phyloP scores from a whole-genome alignment of 2,113 vertebrate species.

The Sander vitreus region DNA sequence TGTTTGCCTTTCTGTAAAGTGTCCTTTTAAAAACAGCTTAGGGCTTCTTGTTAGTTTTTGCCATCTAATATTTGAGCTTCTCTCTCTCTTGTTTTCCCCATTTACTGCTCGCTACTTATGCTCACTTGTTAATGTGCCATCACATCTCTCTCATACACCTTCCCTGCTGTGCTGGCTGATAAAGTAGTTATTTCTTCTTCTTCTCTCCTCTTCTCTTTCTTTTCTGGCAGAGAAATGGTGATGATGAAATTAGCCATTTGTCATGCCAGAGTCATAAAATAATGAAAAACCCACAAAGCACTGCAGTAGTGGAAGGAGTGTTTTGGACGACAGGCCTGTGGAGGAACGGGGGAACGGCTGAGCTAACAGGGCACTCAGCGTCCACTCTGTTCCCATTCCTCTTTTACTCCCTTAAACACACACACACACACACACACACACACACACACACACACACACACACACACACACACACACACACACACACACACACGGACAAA shows the following conservation, averaged over 20 bases:
- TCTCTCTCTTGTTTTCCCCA: background rate
- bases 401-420: constrained; percentile 38
- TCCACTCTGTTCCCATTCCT: constrained; percentile 18
- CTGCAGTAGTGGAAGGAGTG: constrained; percentile 16
- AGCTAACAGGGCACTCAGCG: constrained; percentile 30
- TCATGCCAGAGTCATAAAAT: constrained; percentile 48
- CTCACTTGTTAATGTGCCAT: constrained; percentile 23
- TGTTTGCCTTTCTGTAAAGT: constrained; percentile 22
- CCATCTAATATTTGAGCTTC: constrained; percentile 2
- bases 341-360: constrained; percentile 11
- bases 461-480: constrained; percentile 26
- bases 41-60: constrained; percentile 30
- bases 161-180: constrained; percentile 30
- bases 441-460: constrained; percentile 13
- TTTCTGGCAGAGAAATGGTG: constrained; percentile 30
- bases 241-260: constrained; percentile 52
- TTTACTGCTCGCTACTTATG: background rate
- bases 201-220: background rate
- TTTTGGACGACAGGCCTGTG: constrained; percentile 12
- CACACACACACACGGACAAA: constrained; percentile 33
- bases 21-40: constrained; percentile 33
- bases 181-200: constrained; percentile 30
- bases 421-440: constrained; percentile 26
- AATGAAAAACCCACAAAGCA: constrained; percentile 51
- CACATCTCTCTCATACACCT: constrained; percentile 43